Base-by-base conservation (phyloP, 2,797 vertebrate genomes). In the Chaetodon trifasciatus region DNA sequence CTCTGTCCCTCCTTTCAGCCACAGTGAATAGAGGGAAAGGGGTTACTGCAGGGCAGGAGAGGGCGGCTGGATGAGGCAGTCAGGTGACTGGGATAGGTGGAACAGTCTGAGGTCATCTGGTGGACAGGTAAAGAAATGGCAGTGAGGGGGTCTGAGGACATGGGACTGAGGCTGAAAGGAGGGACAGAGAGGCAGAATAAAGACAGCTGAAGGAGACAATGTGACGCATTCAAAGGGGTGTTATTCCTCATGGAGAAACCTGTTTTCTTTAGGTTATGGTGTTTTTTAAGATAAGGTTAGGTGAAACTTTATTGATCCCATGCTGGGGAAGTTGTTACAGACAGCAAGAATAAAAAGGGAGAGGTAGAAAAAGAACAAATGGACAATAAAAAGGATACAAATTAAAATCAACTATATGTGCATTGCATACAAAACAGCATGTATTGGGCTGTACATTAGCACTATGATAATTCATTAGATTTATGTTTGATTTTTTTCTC, bases 41-140 rank as follows among this genome's bases (percentile, higher is more conserved):
- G 60, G 60, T 62, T 44, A 62, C 40, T 42, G 39, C 60, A 62
- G 60, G 60, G 16, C 60, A 44, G 39, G 57, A n/a, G 19, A 8
- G 12, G 39, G 19, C 39, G 57, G 35, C 6, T 35, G 32, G 28
- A 21, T 19, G 56, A 21, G 56, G 32, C 16, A 58, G 58, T 52
- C 47, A 37, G 53, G 57, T 40, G 37, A 60, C 35, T 39, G 35
- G 10, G 58, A 61, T 6, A 61, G 21, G 21, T 42, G 58, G 58
- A 23, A 4, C 15, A 7, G 58, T 13, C 58, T 23, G 58, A 61
- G 21, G 37, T 12, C 37, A n/a, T 8, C 58, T 61, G 37, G 58
- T 40, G 37, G 58, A 61, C 58, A 61, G 58, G 58, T 61, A 61
- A 19, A 42, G 21, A 42, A 39, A 15, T 0, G 12, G 6, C 37